Conservation (phyloP, 2,797 vertebrate genomes). For the Peromyscus aztecus region DNA sequence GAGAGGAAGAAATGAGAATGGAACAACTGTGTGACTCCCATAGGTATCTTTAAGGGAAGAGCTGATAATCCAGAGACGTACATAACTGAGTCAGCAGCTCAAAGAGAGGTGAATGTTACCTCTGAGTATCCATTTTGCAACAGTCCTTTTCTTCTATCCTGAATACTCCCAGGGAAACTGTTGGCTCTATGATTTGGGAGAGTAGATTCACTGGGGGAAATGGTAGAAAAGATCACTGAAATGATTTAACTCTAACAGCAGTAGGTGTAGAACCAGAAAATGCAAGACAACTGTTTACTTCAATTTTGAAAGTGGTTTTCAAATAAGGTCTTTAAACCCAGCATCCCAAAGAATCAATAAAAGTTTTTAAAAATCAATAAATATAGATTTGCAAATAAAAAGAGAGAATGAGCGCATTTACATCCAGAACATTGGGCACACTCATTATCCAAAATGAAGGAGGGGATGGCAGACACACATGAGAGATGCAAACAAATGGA, state of each 20-base stretch:
- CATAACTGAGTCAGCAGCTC: conserved; percentile 21
- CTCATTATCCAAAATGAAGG: conserved; percentile 31
- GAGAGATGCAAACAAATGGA: conserved; percentile 43
- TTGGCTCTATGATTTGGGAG: neutral
- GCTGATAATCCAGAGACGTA: neutral
- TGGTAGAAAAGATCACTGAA: neutral
- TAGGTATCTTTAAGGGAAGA: neutral
- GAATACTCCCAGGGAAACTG: neutral
- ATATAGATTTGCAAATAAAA: neutral
- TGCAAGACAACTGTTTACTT: conserved; percentile 39
- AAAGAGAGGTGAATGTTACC: neutral
- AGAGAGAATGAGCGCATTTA: neutral
- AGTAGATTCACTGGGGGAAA: neutral
- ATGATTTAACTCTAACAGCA: neutral
- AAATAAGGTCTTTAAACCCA: conserved; percentile 10
- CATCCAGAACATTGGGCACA: neutral
- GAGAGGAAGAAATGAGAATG: conserved; percentile 26
- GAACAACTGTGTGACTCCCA: neutral
- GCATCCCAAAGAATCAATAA: neutral
- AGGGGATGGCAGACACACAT: neutral
- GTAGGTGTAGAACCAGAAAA: conserved; percentile 32
- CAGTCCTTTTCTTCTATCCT: neutral
- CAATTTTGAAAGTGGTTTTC: conserved; percentile 47
- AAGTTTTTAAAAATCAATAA: neutral
- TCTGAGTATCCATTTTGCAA: neutral